A percentile compares a stretch with the other conserved stretches of the same genome.
phyloP scores from a whole-genome alignment of 2,113 vertebrate species.

The Ophthalmolycus amberensis region DNA sequence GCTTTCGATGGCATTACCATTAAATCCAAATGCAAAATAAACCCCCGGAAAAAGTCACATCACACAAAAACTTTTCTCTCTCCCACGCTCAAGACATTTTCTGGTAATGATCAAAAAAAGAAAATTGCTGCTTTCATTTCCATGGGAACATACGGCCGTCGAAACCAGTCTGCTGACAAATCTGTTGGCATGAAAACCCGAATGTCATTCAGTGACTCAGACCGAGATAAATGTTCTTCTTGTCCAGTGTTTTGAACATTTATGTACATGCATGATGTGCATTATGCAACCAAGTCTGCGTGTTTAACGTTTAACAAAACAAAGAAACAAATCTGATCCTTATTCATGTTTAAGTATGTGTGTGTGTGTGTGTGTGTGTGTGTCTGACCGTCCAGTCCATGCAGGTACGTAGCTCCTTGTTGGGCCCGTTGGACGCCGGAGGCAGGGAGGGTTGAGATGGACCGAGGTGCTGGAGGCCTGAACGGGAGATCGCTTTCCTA shows the following conservation, averaged over 20 bases:
- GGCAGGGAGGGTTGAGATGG: constrained; percentile 87
- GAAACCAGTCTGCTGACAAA: constrained; percentile 55
- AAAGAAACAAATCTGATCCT: background rate
- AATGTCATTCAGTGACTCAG: constrained; percentile 62
- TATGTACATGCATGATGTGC: background rate
- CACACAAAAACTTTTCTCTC: constrained; percentile 8
- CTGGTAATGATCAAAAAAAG: constrained; percentile 8
- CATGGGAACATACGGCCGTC: constrained; percentile 39
- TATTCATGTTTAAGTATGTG: background rate
- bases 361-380: constrained; percentile 58
- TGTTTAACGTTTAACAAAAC: background rate
- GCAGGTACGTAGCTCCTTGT: constrained; percentile 90
- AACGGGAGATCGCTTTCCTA: constrained; percentile 99
- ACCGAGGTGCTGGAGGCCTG: constrained; percentile 95
- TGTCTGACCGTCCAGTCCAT: constrained; percentile 97
- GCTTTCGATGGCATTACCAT: background rate
- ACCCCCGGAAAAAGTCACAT: background rate
- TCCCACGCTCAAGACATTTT: background rate
- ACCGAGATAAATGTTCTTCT: constrained; percentile 17
- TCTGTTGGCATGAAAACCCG: constrained; percentile 46
- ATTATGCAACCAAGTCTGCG: background rate
- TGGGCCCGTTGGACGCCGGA: constrained; percentile 92
- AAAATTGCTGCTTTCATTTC: constrained; percentile 39
- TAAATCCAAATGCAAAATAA: constrained; percentile 11
- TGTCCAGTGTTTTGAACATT: background rate